Evolutionary conservation across 2,113 vertebrate genomes (phyloP).

Genomic region (Petrocephalus zakoni): DNA sequence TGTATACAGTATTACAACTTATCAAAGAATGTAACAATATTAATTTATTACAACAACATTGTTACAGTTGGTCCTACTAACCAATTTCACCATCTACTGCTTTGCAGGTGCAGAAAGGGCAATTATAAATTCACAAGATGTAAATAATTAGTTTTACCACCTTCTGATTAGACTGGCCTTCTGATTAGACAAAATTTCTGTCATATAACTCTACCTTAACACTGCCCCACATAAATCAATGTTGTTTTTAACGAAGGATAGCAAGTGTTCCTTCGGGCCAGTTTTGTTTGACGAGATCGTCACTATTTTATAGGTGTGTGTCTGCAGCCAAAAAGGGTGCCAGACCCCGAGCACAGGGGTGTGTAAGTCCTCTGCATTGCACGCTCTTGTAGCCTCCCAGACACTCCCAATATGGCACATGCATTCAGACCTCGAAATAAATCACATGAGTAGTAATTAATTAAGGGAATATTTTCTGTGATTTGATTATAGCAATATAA

Average conservation of each 20-base stretch:
- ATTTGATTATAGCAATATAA: constrained; percentile 32
- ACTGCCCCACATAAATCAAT: background rate
- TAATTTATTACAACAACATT: background rate
- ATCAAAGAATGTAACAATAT: background rate
- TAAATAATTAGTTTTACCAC: background rate
- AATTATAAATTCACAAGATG: background rate
- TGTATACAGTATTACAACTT: background rate
- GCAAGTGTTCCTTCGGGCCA: background rate
- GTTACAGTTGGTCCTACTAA: background rate
- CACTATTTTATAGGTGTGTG: background rate
- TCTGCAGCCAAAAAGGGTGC: background rate
- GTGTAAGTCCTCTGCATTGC: background rate
- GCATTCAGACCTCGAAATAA: constrained; percentile 22
- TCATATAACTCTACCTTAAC: background rate
- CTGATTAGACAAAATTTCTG: background rate
- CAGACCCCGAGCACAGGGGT: background rate
- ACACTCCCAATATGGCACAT: background rate
- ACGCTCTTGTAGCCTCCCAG: background rate
- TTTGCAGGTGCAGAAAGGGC: background rate
- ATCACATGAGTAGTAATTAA: constrained; percentile 33
- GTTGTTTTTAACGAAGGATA: background rate
- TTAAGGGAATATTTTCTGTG: constrained; percentile 14
- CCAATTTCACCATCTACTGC: background rate
- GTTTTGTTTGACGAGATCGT: background rate
- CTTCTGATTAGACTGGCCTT: too few species aligned